Evolutionary conservation across 2,113 vertebrate genomes (phyloP).

Genomic region (Takifugu bimaculatus): DNA sequence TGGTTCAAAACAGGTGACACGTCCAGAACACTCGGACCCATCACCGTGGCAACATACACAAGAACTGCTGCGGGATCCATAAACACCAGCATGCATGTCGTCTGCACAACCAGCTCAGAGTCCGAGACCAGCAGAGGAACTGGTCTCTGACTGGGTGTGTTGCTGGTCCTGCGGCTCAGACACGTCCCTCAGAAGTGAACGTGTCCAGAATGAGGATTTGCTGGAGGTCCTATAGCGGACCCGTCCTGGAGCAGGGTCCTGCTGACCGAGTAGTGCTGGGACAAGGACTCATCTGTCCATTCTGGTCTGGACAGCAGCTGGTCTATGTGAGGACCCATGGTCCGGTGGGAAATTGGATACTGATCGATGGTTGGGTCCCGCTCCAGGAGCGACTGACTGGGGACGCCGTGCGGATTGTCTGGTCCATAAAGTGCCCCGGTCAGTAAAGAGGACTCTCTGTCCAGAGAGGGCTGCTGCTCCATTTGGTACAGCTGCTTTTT

Average conservation of each 20-base stretch:
- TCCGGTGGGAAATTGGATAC: slow-evolving; percentile 24
- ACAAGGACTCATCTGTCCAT: slow-evolving; percentile 32
- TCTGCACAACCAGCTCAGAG: no score
- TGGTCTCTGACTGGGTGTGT: neutral
- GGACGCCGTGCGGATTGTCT: slow-evolving; percentile 11
- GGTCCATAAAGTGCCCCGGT: slow-evolving; percentile 6
- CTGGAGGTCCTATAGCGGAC: fast-evolving
- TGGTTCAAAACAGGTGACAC: no score
- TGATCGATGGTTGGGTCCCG: slow-evolving; percentile 16
- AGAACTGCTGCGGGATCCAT: no score
- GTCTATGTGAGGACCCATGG: slow-evolving; percentile 40
- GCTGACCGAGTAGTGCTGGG: slow-evolving; percentile 31
- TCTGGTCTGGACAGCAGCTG: slow-evolving; percentile 36
- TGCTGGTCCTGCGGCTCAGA: neutral
- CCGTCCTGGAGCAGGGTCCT: slow-evolving; percentile 22
- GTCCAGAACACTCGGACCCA: no score
- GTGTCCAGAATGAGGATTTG: slow-evolving; percentile 31
- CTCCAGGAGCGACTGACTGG: slow-evolving; percentile 23
- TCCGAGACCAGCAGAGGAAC: neutral
- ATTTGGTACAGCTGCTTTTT: slow-evolving; percentile 44
- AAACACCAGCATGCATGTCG: no score
- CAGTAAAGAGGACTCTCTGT: slow-evolving; percentile 12
- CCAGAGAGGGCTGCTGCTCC: slow-evolving; percentile 30
- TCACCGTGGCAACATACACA: no score
- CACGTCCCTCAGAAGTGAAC: slow-evolving; percentile 30